Percentiles rank a stretch among this genome's conserved stretches.
Evolutionary conservation across 2,888 invertebrate species (phyloP).

Genomic region (Drosophila kuntzei): DNA sequence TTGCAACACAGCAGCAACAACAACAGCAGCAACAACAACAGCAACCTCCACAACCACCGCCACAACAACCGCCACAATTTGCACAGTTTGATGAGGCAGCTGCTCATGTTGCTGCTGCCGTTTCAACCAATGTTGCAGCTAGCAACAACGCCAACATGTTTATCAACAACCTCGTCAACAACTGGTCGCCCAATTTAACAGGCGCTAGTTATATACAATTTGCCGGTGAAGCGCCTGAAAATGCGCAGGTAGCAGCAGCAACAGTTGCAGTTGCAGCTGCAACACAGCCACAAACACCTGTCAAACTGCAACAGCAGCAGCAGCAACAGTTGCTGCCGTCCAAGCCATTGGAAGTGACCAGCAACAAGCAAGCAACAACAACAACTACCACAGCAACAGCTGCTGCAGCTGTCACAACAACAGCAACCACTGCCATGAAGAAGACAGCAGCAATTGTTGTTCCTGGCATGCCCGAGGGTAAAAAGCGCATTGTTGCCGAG

Average conservation of each 20-base stretch:
- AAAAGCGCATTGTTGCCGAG: constrained; percentile 91
- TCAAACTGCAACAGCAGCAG: constrained; percentile 33
- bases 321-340: constrained; percentile 27
- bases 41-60: constrained; percentile 19
- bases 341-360: constrained; percentile 23
- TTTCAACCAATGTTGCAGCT: constrained; percentile 27
- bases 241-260: constrained; percentile 4
- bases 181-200: constrained; percentile 84
- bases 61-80: constrained; percentile 25
- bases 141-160: constrained; percentile 80
- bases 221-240: constrained; percentile 58
- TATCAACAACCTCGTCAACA: constrained; percentile 84
- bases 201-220: constrained; percentile 83
- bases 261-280: constrained; percentile 27
- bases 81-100: constrained; percentile 56
- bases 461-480: constrained; percentile 71
- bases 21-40: constrained; percentile 42
- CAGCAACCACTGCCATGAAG: constrained; percentile 46
- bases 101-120: constrained; percentile 14
- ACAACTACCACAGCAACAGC: constrained; percentile 24
- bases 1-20: constrained; percentile 40
- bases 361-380: constrained; percentile 15
- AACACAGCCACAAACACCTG: constrained; percentile 28
- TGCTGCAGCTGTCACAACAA: constrained; percentile 28
- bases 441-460: constrained; percentile 54